Conservation (phyloP, 2,113 vertebrate genomes). For the Phainopepla nitens region DNA sequence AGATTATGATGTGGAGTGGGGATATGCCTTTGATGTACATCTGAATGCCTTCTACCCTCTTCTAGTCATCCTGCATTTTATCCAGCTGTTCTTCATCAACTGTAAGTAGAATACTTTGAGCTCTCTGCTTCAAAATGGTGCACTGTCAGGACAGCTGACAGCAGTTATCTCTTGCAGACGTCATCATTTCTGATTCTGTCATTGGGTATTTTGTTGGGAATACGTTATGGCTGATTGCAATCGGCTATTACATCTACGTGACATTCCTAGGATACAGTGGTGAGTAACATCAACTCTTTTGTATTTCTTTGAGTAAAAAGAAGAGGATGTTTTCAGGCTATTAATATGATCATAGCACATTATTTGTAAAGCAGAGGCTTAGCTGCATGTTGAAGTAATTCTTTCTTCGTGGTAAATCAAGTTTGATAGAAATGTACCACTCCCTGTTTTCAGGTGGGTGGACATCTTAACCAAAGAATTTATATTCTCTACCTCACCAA, state of each 20-base stretch:
- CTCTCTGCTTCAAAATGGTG: neutral
- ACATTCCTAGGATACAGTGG: constrained; percentile 97
- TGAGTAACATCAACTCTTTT: constrained; percentile 62
- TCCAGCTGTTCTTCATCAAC: constrained; percentile 98
- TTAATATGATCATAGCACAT: neutral
- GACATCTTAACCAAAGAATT: neutral
- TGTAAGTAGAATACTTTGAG: constrained; percentile 77
- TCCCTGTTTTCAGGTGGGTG: neutral
- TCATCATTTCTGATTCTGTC: constrained; percentile 83
- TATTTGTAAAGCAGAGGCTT: neutral
- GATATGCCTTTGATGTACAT: constrained; percentile 96
- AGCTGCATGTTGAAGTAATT: neutral
- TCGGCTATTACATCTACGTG: constrained; percentile 95
- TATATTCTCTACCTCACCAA: neutral
- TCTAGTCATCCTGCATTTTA: constrained; percentile 92
- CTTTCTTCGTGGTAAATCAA: neutral
- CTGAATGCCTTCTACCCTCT: constrained; percentile 97
- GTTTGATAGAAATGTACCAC: neutral
- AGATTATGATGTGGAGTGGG: constrained; percentile 96
- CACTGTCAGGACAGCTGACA: neutral
- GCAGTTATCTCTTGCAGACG: constrained; percentile 76
- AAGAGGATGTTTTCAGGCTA: neutral
- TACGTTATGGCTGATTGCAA: constrained; percentile 90
- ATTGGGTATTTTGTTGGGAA: constrained; percentile 85
- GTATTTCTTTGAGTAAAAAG: neutral